Evolutionary conservation across 1,140 invertebrate genomes (phyloP).

Genomic region (Maconellicoccus hirsutus): DNA sequence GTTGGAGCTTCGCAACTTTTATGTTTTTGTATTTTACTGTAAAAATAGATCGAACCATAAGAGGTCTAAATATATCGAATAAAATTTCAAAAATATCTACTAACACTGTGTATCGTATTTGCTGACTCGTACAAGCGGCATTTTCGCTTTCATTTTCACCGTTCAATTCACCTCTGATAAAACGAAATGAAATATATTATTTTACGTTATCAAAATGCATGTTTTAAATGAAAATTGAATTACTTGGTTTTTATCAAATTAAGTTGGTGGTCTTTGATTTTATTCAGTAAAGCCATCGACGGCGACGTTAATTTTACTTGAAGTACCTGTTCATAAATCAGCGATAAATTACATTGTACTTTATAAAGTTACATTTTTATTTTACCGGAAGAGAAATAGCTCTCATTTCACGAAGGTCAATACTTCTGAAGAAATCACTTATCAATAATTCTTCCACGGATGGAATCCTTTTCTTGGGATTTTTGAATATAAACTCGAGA

Average conservation of each 20-base stretch:
- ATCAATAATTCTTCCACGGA: conserved; percentile 63
- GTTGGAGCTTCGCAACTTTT: conserved; percentile 11
- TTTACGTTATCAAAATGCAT: no score
- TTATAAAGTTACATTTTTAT: background rate
- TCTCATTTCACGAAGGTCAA: conserved; percentile 74
- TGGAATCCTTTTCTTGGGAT: conserved; percentile 48
- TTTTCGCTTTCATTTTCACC: conserved; percentile 3
- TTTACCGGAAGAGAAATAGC: conserved; percentile 43
- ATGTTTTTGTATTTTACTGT: conserved; percentile 20
- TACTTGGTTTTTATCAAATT: conserved; percentile 26
- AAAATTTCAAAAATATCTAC: background rate
- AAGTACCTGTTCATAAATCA: conserved; percentile 29
- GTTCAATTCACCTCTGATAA: background rate
- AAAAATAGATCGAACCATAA: background rate
- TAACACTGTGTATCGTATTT: background rate
- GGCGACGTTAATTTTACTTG: conserved; percentile 29
- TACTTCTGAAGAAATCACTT: conserved; percentile 72
- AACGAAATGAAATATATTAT: background rate
- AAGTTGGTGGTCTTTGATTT: conserved; percentile 29
- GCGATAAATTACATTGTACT: background rate
- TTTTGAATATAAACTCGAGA: conserved; percentile 67
- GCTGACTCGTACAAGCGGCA: background rate
- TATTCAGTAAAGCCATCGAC: conserved; percentile 29
- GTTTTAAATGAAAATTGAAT: background rate
- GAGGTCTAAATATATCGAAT: no score